A percentile compares a stretch with the other conserved stretches of the same genome.
Conservation (phyloP, 2,888 invertebrate genomes). For the Dicycla oo region DNA sequence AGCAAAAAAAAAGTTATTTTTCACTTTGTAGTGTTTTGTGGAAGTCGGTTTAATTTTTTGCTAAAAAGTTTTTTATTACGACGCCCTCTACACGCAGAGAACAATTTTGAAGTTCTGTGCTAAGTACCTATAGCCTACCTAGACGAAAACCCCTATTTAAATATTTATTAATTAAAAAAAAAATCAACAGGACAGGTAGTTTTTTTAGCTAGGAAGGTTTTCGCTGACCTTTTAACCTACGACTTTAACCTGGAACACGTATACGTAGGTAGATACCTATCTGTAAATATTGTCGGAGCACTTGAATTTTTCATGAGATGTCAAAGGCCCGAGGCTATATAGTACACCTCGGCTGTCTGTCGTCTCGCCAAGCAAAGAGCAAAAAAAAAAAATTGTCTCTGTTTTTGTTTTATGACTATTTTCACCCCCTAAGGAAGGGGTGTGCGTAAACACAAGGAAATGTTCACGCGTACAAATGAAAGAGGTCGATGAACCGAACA, state of each 20-base stretch:
- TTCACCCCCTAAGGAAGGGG: slow-evolving; percentile 74
- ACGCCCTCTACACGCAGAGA: slow-evolving; percentile 6
- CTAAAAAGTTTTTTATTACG: too few relatives aligned
- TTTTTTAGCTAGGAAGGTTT: slow-evolving; percentile 19
- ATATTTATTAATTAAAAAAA: slow-evolving; percentile 3
- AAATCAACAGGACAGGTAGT: neutral
- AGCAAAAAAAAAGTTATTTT: too few relatives aligned
- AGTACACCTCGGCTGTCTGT: slow-evolving; percentile 69
- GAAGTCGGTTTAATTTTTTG: too few relatives aligned
- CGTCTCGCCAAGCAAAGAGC: slow-evolving; percentile 66
- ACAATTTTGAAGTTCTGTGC: neutral
- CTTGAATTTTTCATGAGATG: slow-evolving; percentile 87
- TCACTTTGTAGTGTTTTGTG: too few relatives aligned
- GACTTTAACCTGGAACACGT: slow-evolving; percentile 27
- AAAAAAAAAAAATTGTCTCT: slow-evolving; percentile 71
- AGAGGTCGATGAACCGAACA: slow-evolving; percentile 70
- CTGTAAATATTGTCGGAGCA: slow-evolving; percentile 72
- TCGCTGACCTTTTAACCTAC: slow-evolving; percentile 21
- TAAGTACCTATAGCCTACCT: neutral
- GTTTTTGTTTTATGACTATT: slow-evolving; percentile 77
- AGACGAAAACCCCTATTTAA: neutral
- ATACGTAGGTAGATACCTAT: slow-evolving; percentile 45
- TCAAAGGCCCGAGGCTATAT: slow-evolving; percentile 77
- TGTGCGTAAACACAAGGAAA: slow-evolving; percentile 74
- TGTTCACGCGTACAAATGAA: slow-evolving; percentile 72